Evolutionary conservation across 2,113 vertebrate genomes (phyloP), one percentile per base, ranked within the genome.

Genomic region (Hirundichthys speculiger): DNA sequence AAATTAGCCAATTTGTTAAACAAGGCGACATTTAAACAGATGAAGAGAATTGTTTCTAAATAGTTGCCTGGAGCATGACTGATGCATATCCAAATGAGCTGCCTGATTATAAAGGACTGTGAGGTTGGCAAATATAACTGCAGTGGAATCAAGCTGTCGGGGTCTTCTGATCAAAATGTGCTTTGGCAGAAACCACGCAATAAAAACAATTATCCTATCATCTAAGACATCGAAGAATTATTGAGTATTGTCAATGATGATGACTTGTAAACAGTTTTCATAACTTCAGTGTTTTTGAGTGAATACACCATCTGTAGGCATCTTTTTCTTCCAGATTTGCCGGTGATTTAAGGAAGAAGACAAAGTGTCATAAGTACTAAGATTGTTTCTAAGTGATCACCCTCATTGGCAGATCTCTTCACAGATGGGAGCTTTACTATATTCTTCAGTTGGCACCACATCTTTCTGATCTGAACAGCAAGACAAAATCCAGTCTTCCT

Each of bases 11-110:
- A 74, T 79, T 76, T 75, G 34, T 50, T 62, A 75, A 67, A 46
- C 39, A 73, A 48, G 20, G 18, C 55, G 56, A 54, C 27, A 45
- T 82, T 85, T 77, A 58, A 63, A 73, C 49, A 75, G 51, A 73
- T 39, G 65, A 68, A 67, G 52, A 77, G 50, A 74, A 75, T 50
- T 77, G 78, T 79, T 75, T 75, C 49, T 70, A 69, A 85, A 80
- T 60, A 80, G 65, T 71, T 30, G 80, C 83, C 83, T 59, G 49
- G 19, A 78, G 79, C 75, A 63, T 79, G 81, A 73, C 80, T 79
- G 83, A 78, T 84, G 77, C 74, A 76, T 74, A 79, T 84, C 85
- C 59, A 78, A 83, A 79, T 78, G 75, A 79, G 80, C 69, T 66
- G 61, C 57, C 73, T 79, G 64, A 73, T 83, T 77, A 73, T 79